Evolutionary conservation across 2,888 invertebrate genomes (phyloP).

Genomic region (Doris montereyensis): DNA sequence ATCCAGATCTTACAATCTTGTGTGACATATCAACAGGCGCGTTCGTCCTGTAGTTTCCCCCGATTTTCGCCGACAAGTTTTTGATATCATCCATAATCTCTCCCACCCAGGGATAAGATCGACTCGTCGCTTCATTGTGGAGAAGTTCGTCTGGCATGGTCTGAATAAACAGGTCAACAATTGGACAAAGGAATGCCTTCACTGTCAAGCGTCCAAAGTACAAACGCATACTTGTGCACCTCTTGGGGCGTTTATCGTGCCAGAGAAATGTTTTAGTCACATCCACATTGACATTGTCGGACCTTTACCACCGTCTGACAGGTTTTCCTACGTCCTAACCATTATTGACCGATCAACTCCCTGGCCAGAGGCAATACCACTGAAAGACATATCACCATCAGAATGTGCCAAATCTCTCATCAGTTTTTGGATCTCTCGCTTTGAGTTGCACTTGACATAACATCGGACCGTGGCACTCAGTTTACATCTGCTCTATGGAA

Average conservation of each 20-base stretch:
- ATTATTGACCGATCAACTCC: constrained; percentile 5
- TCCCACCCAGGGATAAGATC: background rate
- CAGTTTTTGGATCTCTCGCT: background rate
- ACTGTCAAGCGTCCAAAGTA: background rate
- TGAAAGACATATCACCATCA: background rate
- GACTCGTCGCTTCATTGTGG: background rate
- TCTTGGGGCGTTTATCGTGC: too few relatives aligned
- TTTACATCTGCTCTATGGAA: too few relatives aligned
- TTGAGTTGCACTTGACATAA: too few relatives aligned
- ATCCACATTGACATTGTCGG: background rate
- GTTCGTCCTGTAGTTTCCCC: background rate
- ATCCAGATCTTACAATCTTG: background rate
- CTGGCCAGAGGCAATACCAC: too few relatives aligned
- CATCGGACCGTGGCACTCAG: too few relatives aligned
- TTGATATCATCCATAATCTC: background rate
- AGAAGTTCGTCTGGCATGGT: constrained; percentile 4
- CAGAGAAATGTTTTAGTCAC: too few relatives aligned
- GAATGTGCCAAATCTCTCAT: background rate
- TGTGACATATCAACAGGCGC: background rate
- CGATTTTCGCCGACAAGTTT: background rate
- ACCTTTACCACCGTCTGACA: background rate
- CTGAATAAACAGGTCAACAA: background rate
- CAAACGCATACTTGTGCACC: too few relatives aligned
- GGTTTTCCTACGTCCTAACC: background rate
- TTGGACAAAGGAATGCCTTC: background rate